phyloP scores from a whole-genome alignment of 1,140 invertebrate species.

The Adoxophyes honmai region DNA sequence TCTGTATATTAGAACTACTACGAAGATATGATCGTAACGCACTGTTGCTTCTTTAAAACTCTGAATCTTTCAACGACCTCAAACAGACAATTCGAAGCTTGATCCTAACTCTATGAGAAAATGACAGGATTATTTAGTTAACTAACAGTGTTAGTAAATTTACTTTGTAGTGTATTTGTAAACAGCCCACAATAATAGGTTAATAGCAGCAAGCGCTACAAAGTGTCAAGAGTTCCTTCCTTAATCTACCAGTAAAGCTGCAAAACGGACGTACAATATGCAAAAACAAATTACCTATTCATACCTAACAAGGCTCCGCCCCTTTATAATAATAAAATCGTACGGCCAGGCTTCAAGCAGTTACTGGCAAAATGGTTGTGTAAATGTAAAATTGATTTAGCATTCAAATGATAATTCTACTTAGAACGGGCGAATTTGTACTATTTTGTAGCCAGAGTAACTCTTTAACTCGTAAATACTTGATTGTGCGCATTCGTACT shows the following conservation, averaged over 20 bases:
- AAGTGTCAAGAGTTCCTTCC: slow-evolving; percentile 2
- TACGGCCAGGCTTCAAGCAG: slow-evolving; percentile 28
- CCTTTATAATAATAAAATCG: slow-evolving; percentile 39
- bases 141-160: too few species aligned
- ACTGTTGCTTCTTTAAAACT: too few species aligned
- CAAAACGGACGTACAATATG: background rate
- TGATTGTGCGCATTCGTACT: slow-evolving; percentile 21
- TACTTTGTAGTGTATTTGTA: too few species aligned
- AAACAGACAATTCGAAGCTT: too few species aligned
- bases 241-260: slow-evolving; percentile 1
- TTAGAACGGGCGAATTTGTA: slow-evolving; percentile 28
- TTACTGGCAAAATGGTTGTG: slow-evolving; percentile 39
- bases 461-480: slow-evolving; percentile 27
- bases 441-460: slow-evolving; percentile 18
- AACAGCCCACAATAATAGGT: too few species aligned
- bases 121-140: too few species aligned
- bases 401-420: slow-evolving; percentile 58
- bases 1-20: too few species aligned
- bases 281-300: slow-evolving; percentile 24
- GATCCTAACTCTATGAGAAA: too few species aligned
- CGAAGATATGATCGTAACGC: too few species aligned
- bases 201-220: background rate
- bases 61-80: too few species aligned
- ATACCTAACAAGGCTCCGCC: slow-evolving; percentile 19
- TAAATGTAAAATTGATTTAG: slow-evolving; percentile 54